Conservation (phyloP, 2,888 invertebrate genomes). For the Drosophila phalerata region DNA sequence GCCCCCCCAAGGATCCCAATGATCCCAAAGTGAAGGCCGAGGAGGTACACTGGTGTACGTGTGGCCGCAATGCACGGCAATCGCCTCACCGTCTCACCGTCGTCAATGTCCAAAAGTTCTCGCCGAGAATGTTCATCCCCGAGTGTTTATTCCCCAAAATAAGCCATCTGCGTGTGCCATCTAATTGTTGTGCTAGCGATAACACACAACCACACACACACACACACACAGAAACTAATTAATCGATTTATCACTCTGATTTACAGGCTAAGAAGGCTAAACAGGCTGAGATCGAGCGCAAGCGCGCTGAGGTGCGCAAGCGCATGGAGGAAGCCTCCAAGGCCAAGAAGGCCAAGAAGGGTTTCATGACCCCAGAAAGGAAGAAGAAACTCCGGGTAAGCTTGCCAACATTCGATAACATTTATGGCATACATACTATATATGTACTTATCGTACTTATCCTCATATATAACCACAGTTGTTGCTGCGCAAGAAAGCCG, state of each 20-base stretch:
- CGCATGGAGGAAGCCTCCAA: constrained; percentile 99
- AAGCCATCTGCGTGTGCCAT: constrained; percentile 55
- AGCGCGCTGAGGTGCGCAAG: constrained; percentile 99
- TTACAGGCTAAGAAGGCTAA: constrained; percentile 97
- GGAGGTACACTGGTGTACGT: constrained; percentile 83
- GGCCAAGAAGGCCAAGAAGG: constrained; percentile 99
- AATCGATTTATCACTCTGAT: constrained; percentile 19
- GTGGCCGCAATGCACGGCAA: constrained; percentile 52
- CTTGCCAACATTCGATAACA: constrained; percentile 53
- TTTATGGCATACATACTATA: not conserved
- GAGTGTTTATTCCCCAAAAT: not conserved
- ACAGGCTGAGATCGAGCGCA: constrained; percentile 98
- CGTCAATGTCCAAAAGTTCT: constrained; percentile 43
- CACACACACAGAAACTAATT: constrained; percentile 7
- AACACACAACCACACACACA: not conserved
- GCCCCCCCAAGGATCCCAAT: constrained; percentile 82
- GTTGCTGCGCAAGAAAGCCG: constrained; percentile 99
- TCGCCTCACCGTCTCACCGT: constrained; percentile 46
- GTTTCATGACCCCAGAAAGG: constrained; percentile 99
- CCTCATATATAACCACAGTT: constrained; percentile 88
- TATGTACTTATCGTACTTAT: not conserved
- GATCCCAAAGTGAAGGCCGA: constrained; percentile 83
- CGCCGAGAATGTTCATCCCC: constrained; percentile 13
- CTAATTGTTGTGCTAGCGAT: constrained; percentile 28
- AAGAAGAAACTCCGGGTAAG: constrained; percentile 99